These are phyloP conservation scores for Oriolus oriolus DNA, from an alignment of 2,113 vertebrate genomes.

Conservation along the genomic window DNA sequence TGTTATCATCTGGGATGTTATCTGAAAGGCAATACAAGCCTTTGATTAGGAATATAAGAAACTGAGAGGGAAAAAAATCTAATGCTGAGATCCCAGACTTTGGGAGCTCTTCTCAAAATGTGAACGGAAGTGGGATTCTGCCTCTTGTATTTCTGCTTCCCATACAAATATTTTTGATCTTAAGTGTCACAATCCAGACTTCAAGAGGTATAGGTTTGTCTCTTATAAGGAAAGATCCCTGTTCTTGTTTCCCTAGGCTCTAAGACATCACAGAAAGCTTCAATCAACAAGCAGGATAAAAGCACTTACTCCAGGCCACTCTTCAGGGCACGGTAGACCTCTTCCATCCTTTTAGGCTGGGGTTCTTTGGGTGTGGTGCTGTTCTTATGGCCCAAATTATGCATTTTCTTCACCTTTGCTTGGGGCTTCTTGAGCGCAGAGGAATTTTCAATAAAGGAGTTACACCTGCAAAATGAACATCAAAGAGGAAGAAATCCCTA, in stretches of 20 bases:
- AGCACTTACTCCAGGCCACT: constrained; percentile 89
- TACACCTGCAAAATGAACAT: constrained; percentile 80
- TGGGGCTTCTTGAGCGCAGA: constrained; percentile 89
- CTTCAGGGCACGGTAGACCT: constrained; percentile 90
- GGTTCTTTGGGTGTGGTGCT: constrained; percentile 86
- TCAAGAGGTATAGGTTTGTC: not conserved
- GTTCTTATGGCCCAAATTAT: constrained; percentile 88
- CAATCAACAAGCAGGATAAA: not conserved
- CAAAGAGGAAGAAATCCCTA: not conserved
- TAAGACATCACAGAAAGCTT: not conserved
- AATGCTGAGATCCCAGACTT: not conserved
- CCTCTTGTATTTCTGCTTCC: not conserved
- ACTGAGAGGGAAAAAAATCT: not conserved
- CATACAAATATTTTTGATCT: not conserved
- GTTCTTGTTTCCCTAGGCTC: not conserved
- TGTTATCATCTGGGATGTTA: not conserved
- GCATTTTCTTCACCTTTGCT: constrained; percentile 92
- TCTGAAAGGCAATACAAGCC: not conserved
- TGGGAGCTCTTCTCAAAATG: not conserved
- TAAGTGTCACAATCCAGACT: not conserved
- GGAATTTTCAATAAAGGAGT: constrained; percentile 95
- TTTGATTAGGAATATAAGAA: not conserved
- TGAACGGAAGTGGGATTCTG: not conserved
- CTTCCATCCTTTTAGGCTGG: constrained; percentile 90
- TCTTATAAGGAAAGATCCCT: not conserved